Conservation (phyloP, 2,113 vertebrate species). For the Oncorhynchus keta region DNA sequence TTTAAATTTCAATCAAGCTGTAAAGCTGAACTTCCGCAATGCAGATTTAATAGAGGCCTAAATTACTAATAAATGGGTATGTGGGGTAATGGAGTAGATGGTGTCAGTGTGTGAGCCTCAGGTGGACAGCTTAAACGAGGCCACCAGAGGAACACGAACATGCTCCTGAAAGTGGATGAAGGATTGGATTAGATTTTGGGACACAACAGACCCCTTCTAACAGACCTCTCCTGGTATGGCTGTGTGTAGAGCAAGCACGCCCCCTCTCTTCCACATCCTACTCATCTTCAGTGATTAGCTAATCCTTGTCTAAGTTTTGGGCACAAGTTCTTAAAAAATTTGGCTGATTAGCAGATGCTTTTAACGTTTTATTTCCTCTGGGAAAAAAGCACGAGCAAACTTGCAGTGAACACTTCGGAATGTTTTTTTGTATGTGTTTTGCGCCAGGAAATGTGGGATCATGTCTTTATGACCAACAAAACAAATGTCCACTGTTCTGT, state of each 20-base stretch:
- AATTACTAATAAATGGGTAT: background rate
- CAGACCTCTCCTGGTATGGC: background rate
- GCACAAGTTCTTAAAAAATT: no score
- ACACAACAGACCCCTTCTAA: slow-evolving; percentile 5
- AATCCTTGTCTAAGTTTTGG: background rate
- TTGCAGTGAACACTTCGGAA: no score
- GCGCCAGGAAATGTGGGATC: no score
- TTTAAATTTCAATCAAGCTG: no score
- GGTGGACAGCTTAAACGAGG: slow-evolving; percentile 6
- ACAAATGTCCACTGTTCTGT: no score
- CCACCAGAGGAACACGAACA: slow-evolving; percentile 1
- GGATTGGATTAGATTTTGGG: background rate
- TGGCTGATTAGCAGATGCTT: no score
- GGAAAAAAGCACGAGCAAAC: no score
- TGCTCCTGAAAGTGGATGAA: background rate
- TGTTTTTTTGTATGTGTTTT: no score
- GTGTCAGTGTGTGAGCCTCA: background rate
- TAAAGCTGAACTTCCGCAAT: no score
- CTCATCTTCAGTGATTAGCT: background rate
- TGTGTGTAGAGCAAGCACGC: background rate
- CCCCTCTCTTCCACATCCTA: background rate
- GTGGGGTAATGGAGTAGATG: background rate
- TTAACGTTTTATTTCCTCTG: no score
- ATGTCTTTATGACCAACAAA: no score
- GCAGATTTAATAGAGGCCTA: background rate